Evolutionary conservation across 2,797 vertebrate genomes (phyloP), one percentile per base, ranked within the genome.

Genomic region (Saguinus oedipus): DNA sequence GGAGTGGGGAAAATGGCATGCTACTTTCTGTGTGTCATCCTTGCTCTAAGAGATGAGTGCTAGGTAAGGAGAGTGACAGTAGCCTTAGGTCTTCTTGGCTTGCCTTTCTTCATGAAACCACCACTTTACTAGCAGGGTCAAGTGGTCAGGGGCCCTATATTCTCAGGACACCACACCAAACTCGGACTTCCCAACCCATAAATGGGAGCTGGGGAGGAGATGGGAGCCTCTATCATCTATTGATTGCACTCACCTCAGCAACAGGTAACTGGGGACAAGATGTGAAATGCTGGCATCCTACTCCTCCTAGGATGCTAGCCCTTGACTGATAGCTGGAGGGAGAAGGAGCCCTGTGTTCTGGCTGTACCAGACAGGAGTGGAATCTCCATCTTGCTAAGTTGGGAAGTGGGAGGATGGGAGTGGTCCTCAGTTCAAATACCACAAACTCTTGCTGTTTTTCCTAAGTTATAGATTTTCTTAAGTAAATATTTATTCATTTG

Each of bases 401-500:
- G 27, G 79, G 33, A 72, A 22, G 8, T 22, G 9, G 3, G 13
- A 76, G 4, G 81, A 79, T 80, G 8, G 42, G 30, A 86, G 14
- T 74, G 4, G 15, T 85, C 93, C 68, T 88, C 72, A 50, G 82
- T 78, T 80, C 57, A 88, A 33, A 76, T 42, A 55, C 5, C 24
- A 81, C n/a, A 92, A 55, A 61, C 79, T 53, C 19, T 84, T 46
- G 44, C 17, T 33, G 42, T 50, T 82, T 22, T 42, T 86, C 48
- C 48, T 48, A 48, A 87, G 83, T 89, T 93, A 76, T 72, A 53
- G 74, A 74, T 59, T 94, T 79, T 82, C 55, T 93, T 88, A 26
- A 85, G 36, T 81, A 92, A 92, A 68, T 84, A 19, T 93, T 90
- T 90, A 84, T 61, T 79, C 14, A 53, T 93, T 59, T 81, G 42